Base-by-base conservation (phyloP, 2,113 vertebrate species). In the Notothenia rossii region DNA sequence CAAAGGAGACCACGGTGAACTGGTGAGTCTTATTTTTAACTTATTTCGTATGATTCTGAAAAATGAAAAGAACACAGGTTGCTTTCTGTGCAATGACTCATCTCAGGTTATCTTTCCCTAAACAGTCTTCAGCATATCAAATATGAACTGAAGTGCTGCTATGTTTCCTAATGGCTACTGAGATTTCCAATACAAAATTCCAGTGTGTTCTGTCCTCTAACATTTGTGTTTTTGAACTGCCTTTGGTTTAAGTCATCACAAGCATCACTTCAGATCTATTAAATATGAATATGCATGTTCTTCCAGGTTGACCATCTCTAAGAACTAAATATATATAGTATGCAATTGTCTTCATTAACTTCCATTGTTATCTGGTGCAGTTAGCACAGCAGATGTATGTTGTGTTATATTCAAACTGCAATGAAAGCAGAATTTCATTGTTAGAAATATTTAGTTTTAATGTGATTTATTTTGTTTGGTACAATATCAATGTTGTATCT, bases 1-100 rank as follows among this genome's bases (percentile, higher is more conserved):
- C 89, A 99, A 99, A 93, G 98, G 96, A 54, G 97, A 97, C 95
- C 99, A 98, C 89, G 98, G 98, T 82, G 98, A 99, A 94, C 96
- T 96, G 0, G 98, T 99, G 85, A 97, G 97, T 97, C 2, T 20
- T 43, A 62, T 43, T 63, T 70, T 2, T 4, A 0, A 40, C 43
- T 25, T 40, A 2, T 83, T 29, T 14, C 5, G 40, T 61, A 50
- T 7, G 11, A 33, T n/a, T 18, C 11, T 36, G 60, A 87, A 77
- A 77, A 75, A 81, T 78, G 76, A 15, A 75, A 68, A 74, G 54
- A 63, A 54, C 6, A 53, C 22, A 54, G 15, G 18, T 72, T 25
- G 2, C 25, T 25, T 58, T 20, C 18, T 65, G 17, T n/a, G 53
- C 36, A 68, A 36, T 59, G 72, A 68, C 55, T 67, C 58, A 72